These are phyloP conservation scores for Coleophora deauratella DNA, from an alignment of 2,888 invertebrate species.

Conservation along the genomic window DNA sequence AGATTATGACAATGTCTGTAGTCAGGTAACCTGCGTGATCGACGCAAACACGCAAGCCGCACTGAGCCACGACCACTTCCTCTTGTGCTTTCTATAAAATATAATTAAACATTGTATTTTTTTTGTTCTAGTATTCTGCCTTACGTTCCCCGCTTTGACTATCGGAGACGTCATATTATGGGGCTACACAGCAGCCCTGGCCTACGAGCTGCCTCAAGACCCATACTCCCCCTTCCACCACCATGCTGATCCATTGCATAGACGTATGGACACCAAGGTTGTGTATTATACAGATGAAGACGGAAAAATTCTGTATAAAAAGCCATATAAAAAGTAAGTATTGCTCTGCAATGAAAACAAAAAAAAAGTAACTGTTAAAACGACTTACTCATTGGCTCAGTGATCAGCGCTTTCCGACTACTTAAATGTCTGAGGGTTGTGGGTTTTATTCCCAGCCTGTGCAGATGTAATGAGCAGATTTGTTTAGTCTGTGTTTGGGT, in stretches of 20 bases:
- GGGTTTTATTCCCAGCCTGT: too few relatives aligned
- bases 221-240: slow-evolving; percentile 65
- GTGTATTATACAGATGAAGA: slow-evolving; percentile 51
- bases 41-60: too few relatives aligned
- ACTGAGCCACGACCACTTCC: too few relatives aligned
- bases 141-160: slow-evolving; percentile 67
- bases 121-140: slow-evolving; percentile 72
- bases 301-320: slow-evolving; percentile 45
- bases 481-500: too few relatives aligned
- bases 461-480: too few relatives aligned
- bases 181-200: slow-evolving; percentile 83
- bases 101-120: too few relatives aligned
- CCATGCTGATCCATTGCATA: slow-evolving; percentile 58
- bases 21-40: too few relatives aligned
- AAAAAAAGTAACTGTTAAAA: slow-evolving; percentile 1
- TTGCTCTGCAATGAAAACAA: neutral
- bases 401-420: too few relatives aligned
- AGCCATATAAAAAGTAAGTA: slow-evolving; percentile 47
- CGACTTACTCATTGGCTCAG: too few relatives aligned
- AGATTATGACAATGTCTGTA: too few relatives aligned
- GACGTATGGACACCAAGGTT: slow-evolving; percentile 48
- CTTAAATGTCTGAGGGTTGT: too few relatives aligned
- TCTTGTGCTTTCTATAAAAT: too few relatives aligned
- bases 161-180: slow-evolving; percentile 77
- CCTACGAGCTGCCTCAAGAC: slow-evolving; percentile 83